phyloP scores from a whole-genome alignment of 2,888 invertebrate genomes.

The Aporophyla lueneburgensis region DNA sequence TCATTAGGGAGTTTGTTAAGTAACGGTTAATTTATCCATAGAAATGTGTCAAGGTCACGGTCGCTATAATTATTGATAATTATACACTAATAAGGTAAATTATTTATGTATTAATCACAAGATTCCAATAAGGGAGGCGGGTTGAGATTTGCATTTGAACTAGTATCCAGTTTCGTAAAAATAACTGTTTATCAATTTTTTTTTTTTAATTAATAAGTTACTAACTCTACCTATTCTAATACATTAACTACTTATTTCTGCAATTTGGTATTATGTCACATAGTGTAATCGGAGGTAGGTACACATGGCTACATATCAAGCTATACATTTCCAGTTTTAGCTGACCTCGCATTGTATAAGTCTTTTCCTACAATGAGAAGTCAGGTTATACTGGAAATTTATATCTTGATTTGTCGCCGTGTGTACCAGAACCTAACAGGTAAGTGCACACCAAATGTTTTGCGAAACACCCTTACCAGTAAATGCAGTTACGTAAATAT shows the following conservation, averaged over 20 bases:
- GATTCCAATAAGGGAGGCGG: neutral
- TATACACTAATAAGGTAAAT: neutral
- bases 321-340: too few species aligned
- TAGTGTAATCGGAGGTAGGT: conserved; percentile 31
- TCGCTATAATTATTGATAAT: neutral
- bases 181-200: too few species aligned
- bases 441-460: conserved; percentile 49
- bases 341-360: too few species aligned
- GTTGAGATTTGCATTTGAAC: neutral
- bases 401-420: too few species aligned
- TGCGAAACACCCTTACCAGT: conserved; percentile 59
- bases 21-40: neutral
- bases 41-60: neutral
- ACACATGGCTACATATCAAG: too few species aligned
- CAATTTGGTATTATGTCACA: conserved; percentile 27
- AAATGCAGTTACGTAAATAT: conserved; percentile 57
- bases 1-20: neutral
- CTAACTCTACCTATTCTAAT: neutral
- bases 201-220: too few species aligned
- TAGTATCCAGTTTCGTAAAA: too few species aligned
- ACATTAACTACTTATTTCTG: conserved; percentile 5
- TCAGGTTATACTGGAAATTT: too few species aligned
- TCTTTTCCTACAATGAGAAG: too few species aligned
- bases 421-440: conserved; percentile 36
- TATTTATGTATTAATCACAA: neutral